Evolutionary conservation across 2,797 vertebrate genomes (phyloP).

Genomic region (Anomalospiza imberbis): DNA sequence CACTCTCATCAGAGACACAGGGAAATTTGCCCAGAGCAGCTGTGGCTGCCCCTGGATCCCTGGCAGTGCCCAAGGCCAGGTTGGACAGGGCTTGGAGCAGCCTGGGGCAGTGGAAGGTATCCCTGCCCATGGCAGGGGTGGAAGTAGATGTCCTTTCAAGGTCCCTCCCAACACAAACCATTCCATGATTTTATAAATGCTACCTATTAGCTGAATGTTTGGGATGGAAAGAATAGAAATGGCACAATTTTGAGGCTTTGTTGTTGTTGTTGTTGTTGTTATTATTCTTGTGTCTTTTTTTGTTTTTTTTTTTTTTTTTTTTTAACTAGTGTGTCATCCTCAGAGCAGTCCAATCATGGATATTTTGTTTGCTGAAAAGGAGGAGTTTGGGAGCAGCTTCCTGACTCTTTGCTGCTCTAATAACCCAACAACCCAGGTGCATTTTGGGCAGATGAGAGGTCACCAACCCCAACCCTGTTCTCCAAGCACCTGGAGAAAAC

Average conservation of each 20-base stretch:
- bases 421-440: background rate
- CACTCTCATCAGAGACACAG: background rate
- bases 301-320: no score
- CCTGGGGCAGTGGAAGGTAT: background rate
- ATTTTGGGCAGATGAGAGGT: background rate
- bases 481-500: background rate
- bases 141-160: background rate
- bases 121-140: background rate
- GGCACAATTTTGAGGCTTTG: accelerated
- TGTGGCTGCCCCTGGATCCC: background rate
- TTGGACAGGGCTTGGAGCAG: background rate
- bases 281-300: background rate
- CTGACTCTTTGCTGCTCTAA: background rate
- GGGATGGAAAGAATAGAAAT: background rate
- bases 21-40: background rate
- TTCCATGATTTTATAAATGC: background rate
- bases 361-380: background rate
- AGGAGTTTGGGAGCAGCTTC: background rate
- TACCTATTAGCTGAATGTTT: background rate
- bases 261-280: no score
- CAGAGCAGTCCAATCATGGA: background rate
- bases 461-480: background rate
- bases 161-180: no score
- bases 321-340: background rate
- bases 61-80: background rate